Evolutionary conservation across 2,888 invertebrate species (phyloP), one percentile per base, ranked within the genome.

Genomic region (Copidosoma aretas): DNA sequence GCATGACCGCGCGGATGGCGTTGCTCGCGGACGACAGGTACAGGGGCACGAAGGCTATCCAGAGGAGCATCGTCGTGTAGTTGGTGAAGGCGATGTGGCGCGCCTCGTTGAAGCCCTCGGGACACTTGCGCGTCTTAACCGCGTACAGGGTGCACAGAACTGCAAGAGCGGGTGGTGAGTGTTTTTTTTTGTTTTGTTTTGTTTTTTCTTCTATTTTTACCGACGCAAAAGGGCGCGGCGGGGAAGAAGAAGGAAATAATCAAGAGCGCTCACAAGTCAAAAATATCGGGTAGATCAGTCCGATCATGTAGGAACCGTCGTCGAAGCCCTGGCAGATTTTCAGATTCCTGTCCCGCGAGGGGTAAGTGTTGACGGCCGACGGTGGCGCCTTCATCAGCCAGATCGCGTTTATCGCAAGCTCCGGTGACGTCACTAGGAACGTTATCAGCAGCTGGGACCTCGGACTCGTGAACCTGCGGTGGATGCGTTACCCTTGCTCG

Each of bases 61-160:
- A 88, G 22, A 88, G 82, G 43, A 88, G 83, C 74, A 86, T 85
- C 24, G 87, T 87, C 1, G 87, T 87, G 78, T 87, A 87, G 75
- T 86, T 87, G 17, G 87, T 87, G 77, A 88, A 87, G 10, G 86
- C 86, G 66, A 88, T 86, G 76, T 85, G 86, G 14, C 86, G 83
- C 0, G 88, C 86, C 78, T 88, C 88, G 78, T 88, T 88, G 79
- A 88, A 88, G 1, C 88, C 88, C 68, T 86, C 87, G 0, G 88
- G 88, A 72, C 87, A 87, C 75, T 88, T 88, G 60, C 88, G 78
- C 10, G 88, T 88, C 76, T 86, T 86, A 67, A 88, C 82, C 19
- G 88, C 88, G 76, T 87, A 88, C 14, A 86, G 80, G 0, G 87
- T 86, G 77, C 87, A 88, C 51, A 84, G 76, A 2, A 79, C 83